These are phyloP conservation scores for Ganaspis sp. DNA, from an alignment of 1,140 invertebrate genomes.

Conservation along the genomic window DNA sequence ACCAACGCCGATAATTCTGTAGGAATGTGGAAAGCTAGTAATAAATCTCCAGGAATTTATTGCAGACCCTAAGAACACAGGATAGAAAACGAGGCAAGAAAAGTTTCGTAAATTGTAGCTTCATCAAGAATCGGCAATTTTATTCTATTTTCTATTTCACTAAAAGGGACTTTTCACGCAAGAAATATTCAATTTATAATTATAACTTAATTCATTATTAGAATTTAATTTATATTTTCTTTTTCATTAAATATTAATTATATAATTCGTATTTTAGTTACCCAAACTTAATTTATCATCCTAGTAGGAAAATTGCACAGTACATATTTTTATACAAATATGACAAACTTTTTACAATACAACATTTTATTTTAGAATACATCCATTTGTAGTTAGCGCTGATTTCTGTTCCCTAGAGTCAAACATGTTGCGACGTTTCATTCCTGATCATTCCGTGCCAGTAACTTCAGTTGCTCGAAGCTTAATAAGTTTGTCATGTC, in stretches of 20 bases:
- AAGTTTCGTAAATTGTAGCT: slow-evolving; percentile 6
- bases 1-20: slow-evolving; percentile 9
- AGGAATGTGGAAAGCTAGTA: slow-evolving; percentile 13
- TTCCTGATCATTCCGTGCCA: slow-evolving; percentile 20
- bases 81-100: slow-evolving; percentile 6
- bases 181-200: too few relatives aligned
- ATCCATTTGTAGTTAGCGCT: neutral
- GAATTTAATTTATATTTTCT: too few relatives aligned
- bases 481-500: slow-evolving; percentile 20
- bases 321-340: too few relatives aligned
- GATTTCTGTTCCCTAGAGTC: neutral
- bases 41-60: slow-evolving; percentile 15
- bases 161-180: too few relatives aligned
- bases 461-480: slow-evolving; percentile 11
- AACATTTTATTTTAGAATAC: neutral
- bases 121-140: neutral
- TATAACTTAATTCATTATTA: too few relatives aligned
- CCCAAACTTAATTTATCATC: too few relatives aligned
- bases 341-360: neutral
- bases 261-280: too few relatives aligned
- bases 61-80: neutral
- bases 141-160: neutral
- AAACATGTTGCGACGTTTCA: slow-evolving; percentile 16
- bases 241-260: too few relatives aligned
- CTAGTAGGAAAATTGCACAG: too few relatives aligned